Base-by-base conservation (phyloP, 2,888 invertebrate species). In the Lasiommata megera region DNA sequence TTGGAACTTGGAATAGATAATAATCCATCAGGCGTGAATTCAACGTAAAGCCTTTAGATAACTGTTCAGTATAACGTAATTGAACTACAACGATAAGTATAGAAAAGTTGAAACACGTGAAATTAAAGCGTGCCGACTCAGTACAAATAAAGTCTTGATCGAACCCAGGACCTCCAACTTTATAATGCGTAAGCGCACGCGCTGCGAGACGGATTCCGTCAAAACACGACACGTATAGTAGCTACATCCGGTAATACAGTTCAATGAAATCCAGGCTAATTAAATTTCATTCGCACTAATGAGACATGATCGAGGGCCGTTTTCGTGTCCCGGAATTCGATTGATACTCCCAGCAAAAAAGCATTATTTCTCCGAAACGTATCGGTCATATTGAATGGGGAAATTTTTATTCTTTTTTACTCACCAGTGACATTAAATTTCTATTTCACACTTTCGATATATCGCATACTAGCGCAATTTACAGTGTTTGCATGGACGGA, bases 261-360 rank as follows among this genome's bases (percentile, higher is more conserved):
- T 51, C 44, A 56, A 56, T 56, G 37, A 51, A 46, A 51, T 56
- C 44, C 38, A 46, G 51, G 18, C 28, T 48, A 48, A 58, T 48
- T 54, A 54, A 48, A 54, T 48, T 54, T 54, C 47, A 58, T 50
- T 54, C 58, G 23, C 16, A 50, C 54, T 54, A 58, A 58, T 43
- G 54, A 58, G 58, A 34, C 54, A 50, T 58, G 48, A 54, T 53
- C 34, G 44, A 41, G 17, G 34, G 44, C 18, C 48, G 54, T 43
- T 36, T 51, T 46, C 50, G 43, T 54, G 51, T 51, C 51, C 50
- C 44, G 51, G 54, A 46, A 40, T 54, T 58, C 50, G 17, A 58
- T 54, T 58, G 44, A 54, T 51, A 58, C 43, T 46, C 54, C 51
- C 38, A 46, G 46, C 12, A 18, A 51, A 58, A n/a, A 57, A 36